phyloP scores from a whole-genome alignment of 1,140 invertebrate species.

The Mactra quadrangularis region DNA sequence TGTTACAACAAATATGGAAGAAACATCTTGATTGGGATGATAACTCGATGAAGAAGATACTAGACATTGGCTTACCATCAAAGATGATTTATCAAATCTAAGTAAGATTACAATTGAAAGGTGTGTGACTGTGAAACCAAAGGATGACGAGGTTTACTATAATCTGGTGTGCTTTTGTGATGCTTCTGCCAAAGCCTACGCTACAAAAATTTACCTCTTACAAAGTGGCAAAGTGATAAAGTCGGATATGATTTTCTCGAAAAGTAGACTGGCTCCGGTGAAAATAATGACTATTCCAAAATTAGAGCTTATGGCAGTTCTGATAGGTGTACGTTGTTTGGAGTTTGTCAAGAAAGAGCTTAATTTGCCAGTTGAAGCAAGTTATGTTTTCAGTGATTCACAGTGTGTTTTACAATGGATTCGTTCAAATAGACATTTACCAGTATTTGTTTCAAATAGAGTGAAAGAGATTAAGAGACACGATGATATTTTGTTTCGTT shows the following conservation, averaged over 20 bases:
- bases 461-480: conserved; percentile 5
- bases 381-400: conserved; percentile 10
- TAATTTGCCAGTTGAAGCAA: not conserved
- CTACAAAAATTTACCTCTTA: not conserved
- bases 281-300: not conserved
- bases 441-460: conserved; percentile 25
- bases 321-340: not conserved
- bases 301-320: conserved; percentile 6
- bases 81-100: not conserved
- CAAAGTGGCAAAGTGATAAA: not conserved
- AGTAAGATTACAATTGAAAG: not conserved
- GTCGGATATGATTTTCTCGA: conserved; percentile 7
- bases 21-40: conserved; percentile 20
- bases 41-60: not conserved
- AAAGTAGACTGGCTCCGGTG: not conserved
- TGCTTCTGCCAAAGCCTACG: conserved; percentile 20
- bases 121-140: not conserved
- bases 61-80: not conserved
- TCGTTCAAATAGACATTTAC: conserved; percentile 2
- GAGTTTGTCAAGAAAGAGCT: not conserved
- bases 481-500: not conserved
- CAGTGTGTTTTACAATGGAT: conserved; percentile 35
- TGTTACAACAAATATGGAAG: conserved; percentile 1
- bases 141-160: not conserved
- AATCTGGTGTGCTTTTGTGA: conserved; percentile 34